phyloP scores from a whole-genome alignment of 2,888 invertebrate genomes.

The Hirtodrosophila trivittata region DNA sequence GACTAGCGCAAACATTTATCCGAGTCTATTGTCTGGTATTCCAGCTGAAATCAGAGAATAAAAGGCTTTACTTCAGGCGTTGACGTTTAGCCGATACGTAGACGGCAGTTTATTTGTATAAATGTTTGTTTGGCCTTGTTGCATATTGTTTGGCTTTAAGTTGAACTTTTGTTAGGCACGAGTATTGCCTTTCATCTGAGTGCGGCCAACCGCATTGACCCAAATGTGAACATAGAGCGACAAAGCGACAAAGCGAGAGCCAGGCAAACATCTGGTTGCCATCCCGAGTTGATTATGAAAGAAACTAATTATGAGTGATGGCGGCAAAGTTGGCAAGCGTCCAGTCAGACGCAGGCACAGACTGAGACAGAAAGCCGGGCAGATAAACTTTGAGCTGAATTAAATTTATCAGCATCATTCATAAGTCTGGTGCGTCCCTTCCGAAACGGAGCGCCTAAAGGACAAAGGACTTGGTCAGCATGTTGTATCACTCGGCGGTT shows the following conservation, averaged over 20 bases:
- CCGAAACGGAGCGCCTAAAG: not conserved
- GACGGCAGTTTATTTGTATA: constrained; percentile 1
- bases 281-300: constrained; percentile 50
- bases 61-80: not conserved
- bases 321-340: constrained; percentile 4
- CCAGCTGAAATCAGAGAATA: not conserved
- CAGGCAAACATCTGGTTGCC: constrained; percentile 1
- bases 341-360: constrained; percentile 5
- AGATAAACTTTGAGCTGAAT: constrained; percentile 32
- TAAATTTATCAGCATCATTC: constrained; percentile 32
- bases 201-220: constrained; percentile 22
- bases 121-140: constrained; percentile 14
- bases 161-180: constrained; percentile 10
- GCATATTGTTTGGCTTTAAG: constrained; percentile 2
- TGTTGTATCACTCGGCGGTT: constrained; percentile 4
- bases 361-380: constrained; percentile 4
- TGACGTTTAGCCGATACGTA: constrained; percentile 1
- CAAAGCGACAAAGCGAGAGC: too few species aligned
- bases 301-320: constrained; percentile 33
- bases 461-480: constrained; percentile 24
- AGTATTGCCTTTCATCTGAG: constrained; percentile 7
- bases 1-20: too few species aligned
- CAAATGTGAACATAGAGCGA: not conserved
- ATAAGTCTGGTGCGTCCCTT: constrained; percentile 12
- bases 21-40: not conserved